Base-by-base conservation (phyloP, 37 sponge, comb jelly and placozoan species). In the Lycopodina hypogea region DNA sequence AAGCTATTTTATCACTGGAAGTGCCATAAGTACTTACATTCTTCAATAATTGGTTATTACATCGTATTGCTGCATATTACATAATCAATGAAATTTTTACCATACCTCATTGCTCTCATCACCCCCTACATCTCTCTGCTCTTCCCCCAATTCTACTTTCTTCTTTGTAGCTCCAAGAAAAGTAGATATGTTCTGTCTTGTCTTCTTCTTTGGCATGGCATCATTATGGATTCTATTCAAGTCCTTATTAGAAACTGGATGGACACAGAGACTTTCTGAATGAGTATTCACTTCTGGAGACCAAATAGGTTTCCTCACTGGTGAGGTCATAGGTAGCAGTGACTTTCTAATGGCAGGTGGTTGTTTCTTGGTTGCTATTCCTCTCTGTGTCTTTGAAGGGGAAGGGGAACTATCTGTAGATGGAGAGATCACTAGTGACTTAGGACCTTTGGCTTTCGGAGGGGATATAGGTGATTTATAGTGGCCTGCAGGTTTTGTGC, bases 311-410 rank as follows among this genome's bases (percentile, higher is more conserved):
- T 12, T 38, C 42, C 24, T 38, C 14, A 42, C 9, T 11, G 60
- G 29, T 18, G 37, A 30, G 57, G 56, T 34, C 3, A 65, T 34
- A 33, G 66, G 66, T 32, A 76, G 29, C 22, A 76, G 76, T 14
- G 61, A 61, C 26, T 76, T 55, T 28, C 56, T 76, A 4, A 76
- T 76, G 41, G 76, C 36, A 23, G 76, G 76, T 9, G 42, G 57
- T 3, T 35, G 68, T 55, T 73, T 73, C 26, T 34, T 56, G 22
- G 45, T 18, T 55, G 56, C 28, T 28, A 65, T 32, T 30, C 30
- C 66, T 65, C 4, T 45, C 18, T 17, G 28, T 32, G 9, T 65
- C 1, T 12, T 29, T 65, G 18, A 32, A 34, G 3, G 66, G 3
- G 66, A 65, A 8, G 66, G 30, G 3, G 17, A 2, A 2, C 17